These are phyloP conservation scores for Graphium colonna DNA, from an alignment of 2,888 invertebrate species.

Conservation along the genomic window DNA sequence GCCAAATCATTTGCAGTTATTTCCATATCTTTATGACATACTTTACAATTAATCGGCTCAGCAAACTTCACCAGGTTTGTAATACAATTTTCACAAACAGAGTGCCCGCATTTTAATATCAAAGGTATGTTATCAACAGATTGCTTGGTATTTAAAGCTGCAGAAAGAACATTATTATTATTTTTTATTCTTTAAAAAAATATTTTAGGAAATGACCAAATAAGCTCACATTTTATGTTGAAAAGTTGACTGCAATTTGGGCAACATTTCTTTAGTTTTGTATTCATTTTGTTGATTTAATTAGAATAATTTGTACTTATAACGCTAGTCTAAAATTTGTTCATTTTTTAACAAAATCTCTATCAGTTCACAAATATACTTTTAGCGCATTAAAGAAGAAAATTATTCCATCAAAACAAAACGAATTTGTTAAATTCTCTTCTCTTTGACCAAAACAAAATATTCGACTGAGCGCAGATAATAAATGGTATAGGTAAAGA, in stretches of 20 bases:
- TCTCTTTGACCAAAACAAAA: too few relatives aligned
- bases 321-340: too few relatives aligned
- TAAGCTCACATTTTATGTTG: slow-evolving; percentile 54
- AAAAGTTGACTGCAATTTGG: slow-evolving; percentile 67
- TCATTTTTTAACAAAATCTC: slow-evolving; percentile 3
- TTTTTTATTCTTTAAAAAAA: too few relatives aligned
- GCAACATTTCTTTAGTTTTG: slow-evolving; percentile 53
- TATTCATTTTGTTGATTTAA: slow-evolving; percentile 42
- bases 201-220: too few relatives aligned
- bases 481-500: too few relatives aligned
- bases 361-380: too few relatives aligned
- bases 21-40: slow-evolving; percentile 61
- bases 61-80: slow-evolving; percentile 50
- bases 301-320: not conserved
- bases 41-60: slow-evolving; percentile 70
- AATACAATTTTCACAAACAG: slow-evolving; percentile 83
- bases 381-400: too few relatives aligned
- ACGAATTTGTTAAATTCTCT: too few relatives aligned
- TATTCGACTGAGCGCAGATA: too few relatives aligned
- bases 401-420: not conserved
- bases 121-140: slow-evolving; percentile 72
- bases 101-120: slow-evolving; percentile 83
- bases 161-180: slow-evolving; percentile 20
- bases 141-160: slow-evolving; percentile 38
- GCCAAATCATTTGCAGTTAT: slow-evolving; percentile 37